These are phyloP conservation scores for Oopsacas minuta DNA, from an alignment of 37 sponge, comb jelly and placozoan species.

Conservation along the genomic window DNA sequence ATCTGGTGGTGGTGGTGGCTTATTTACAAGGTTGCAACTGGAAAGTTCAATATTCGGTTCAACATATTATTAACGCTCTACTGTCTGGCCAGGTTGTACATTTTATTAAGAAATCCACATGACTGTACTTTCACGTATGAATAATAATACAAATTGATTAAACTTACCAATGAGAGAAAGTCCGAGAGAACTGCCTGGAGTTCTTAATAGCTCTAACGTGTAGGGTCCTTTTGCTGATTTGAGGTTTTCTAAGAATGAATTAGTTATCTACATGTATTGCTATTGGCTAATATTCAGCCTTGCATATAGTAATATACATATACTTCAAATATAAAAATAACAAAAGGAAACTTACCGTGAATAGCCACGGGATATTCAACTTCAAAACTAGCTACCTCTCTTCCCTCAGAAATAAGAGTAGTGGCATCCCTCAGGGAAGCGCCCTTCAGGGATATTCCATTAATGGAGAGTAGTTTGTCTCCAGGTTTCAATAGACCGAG, in stretches of 20 bases:
- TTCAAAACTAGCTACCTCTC: background rate
- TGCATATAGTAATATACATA: background rate
- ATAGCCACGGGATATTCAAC: slow-evolving; percentile 1
- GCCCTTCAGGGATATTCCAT: slow-evolving; percentile 33
- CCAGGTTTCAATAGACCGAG: slow-evolving; percentile 26
- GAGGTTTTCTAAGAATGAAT: background rate
- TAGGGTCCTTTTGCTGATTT: slow-evolving; percentile 6
- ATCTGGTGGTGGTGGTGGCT: no score
- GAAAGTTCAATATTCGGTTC: no score
- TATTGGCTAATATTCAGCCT: background rate
- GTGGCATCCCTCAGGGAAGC: slow-evolving; percentile 36
- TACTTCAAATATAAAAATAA: background rate
- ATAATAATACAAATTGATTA: background rate
- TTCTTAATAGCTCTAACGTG: slow-evolving; percentile 16
- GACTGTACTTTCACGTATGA: no score
- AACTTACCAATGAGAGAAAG: slow-evolving; percentile 15
- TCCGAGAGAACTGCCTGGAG: background rate
- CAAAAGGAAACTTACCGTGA: background rate
- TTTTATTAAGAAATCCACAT: no score
- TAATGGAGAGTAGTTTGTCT: slow-evolving; percentile 63
- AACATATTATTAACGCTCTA: no score
- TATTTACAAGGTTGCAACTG: no score
- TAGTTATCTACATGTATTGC: background rate
- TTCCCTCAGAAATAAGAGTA: background rate
- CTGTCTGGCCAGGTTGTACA: no score